phyloP scores from a whole-genome alignment of 2,797 vertebrate species.

The Nyctibius grandis region DNA sequence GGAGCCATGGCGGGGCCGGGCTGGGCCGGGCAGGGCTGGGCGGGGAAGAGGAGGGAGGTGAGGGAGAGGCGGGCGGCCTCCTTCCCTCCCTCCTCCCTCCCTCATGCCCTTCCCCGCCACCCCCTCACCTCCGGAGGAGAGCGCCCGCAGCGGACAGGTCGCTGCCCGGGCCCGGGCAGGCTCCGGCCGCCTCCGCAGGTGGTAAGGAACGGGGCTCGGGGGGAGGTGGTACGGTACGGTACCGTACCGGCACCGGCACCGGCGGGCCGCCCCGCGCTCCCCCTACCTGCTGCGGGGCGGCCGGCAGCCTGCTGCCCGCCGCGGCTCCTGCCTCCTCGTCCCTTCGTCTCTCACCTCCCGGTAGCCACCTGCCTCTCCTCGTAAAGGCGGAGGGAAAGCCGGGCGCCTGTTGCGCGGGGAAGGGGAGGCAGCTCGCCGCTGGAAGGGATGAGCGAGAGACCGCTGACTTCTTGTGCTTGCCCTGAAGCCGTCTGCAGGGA shows the following conservation, averaged over 20 bases:
- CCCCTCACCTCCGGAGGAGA: slow-evolving; percentile 23
- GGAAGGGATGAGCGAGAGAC: background rate
- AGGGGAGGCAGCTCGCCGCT: background rate
- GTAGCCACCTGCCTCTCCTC: slow-evolving; percentile 11
- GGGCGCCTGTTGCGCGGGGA: background rate
- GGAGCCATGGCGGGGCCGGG: background rate
- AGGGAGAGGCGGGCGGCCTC: background rate
- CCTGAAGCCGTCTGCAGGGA: background rate
- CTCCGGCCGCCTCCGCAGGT: background rate
- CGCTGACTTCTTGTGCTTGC: background rate
- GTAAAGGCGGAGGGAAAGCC: background rate
- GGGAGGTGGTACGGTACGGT: background rate
- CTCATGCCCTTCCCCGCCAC: slow-evolving; percentile 1
- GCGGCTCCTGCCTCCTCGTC: background rate
- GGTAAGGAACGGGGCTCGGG: slow-evolving; percentile 5
- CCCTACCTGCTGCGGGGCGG: background rate
- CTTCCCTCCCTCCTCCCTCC: background rate
- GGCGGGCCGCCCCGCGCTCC: background rate
- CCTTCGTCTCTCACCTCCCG: background rate
- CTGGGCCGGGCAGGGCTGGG: background rate
- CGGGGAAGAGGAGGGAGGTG: background rate
- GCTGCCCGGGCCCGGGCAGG: background rate
- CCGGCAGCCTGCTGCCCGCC: background rate
- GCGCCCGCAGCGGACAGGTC: slow-evolving; percentile 3
- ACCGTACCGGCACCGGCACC: background rate